A percentile compares a stretch with the other conserved stretches of the same genome.
Evolutionary conservation across 1,140 invertebrate species (phyloP).

Genomic region (Drosophila pachea): DNA sequence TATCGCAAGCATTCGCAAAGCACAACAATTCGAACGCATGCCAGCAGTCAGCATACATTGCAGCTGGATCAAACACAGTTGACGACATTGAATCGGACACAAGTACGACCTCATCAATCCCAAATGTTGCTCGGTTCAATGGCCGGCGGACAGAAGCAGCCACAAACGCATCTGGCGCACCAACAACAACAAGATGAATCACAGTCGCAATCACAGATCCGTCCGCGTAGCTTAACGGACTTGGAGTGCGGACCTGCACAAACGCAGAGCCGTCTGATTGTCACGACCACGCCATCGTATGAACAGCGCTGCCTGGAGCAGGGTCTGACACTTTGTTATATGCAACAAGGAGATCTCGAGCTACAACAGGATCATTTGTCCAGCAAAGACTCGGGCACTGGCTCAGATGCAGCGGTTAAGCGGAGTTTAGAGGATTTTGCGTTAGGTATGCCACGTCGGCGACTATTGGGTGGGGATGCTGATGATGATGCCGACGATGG

Average conservation of each 20-base stretch:
- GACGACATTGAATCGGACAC: slow-evolving; percentile 66
- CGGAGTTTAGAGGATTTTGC: slow-evolving; percentile 71
- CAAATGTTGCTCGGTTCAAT: slow-evolving; percentile 50
- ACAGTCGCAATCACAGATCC: slow-evolving; percentile 37
- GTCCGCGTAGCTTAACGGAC: slow-evolving; percentile 62
- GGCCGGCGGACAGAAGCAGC: background rate
- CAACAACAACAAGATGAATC: slow-evolving; percentile 18
- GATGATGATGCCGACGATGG: slow-evolving; percentile 38
- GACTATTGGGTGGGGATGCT: slow-evolving; percentile 1
- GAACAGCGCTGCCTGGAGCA: slow-evolving; percentile 67
- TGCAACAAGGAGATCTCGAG: slow-evolving; percentile 62
- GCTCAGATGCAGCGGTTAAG: slow-evolving; percentile 73
- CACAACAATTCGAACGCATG: slow-evolving; percentile 62
- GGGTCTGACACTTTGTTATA: slow-evolving; percentile 54
- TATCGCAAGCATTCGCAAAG: slow-evolving; percentile 45
- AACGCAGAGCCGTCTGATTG: slow-evolving; percentile 58
- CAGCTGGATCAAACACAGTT: slow-evolving; percentile 68
- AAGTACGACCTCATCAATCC: slow-evolving; percentile 52
- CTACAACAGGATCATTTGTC: slow-evolving; percentile 70
- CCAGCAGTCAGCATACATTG: slow-evolving; percentile 46
- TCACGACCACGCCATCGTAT: slow-evolving; percentile 67
- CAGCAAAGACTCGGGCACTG: slow-evolving; percentile 74
- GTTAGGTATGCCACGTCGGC: slow-evolving; percentile 35
- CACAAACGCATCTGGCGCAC: slow-evolving; percentile 6
- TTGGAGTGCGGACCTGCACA: slow-evolving; percentile 31